Evolutionary conservation across 37 sponge, comb jelly and placozoan species (phyloP).

Genomic region (Cliona cf. orientalis): DNA sequence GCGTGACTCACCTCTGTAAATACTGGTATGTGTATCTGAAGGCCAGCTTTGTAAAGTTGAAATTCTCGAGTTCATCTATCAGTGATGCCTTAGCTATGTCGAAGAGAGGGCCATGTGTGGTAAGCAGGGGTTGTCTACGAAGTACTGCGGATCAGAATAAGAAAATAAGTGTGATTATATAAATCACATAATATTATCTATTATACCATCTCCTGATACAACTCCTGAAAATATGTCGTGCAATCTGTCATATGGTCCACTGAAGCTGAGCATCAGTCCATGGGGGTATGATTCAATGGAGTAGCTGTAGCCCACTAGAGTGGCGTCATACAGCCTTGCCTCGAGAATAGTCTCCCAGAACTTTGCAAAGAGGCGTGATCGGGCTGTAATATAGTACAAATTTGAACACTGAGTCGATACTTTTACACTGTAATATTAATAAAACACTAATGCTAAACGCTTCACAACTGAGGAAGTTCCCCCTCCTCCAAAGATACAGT

Average conservation of each 20-base stretch:
- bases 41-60: constrained; percentile 40
- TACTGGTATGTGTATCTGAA: constrained; percentile 52
- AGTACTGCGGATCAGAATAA: too few relatives aligned
- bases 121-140: background rate
- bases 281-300: constrained; percentile 7
- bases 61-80: constrained; percentile 32
- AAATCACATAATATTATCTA: background rate
- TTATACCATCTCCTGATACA: background rate
- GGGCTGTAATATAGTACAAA: constrained; percentile 17
- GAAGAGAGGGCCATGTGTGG: constrained; percentile 6
- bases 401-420: too few relatives aligned
- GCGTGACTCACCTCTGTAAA: constrained; percentile 52
- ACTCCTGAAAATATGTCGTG: background rate
- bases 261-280: constrained; percentile 57
- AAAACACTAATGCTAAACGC: background rate
- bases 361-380: constrained; percentile 14
- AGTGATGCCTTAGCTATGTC: background rate
- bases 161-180: too few relatives aligned
- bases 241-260: constrained; percentile 78
- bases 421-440: background rate
- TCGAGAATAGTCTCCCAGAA: constrained; percentile 8
- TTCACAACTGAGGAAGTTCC: too few relatives aligned
- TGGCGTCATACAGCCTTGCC: constrained; percentile 39
- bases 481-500: too few relatives aligned
- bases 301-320: constrained; percentile 35